phyloP scores from a whole-genome alignment of 2,113 vertebrate genomes.

The Xiphophorus couchianus region DNA sequence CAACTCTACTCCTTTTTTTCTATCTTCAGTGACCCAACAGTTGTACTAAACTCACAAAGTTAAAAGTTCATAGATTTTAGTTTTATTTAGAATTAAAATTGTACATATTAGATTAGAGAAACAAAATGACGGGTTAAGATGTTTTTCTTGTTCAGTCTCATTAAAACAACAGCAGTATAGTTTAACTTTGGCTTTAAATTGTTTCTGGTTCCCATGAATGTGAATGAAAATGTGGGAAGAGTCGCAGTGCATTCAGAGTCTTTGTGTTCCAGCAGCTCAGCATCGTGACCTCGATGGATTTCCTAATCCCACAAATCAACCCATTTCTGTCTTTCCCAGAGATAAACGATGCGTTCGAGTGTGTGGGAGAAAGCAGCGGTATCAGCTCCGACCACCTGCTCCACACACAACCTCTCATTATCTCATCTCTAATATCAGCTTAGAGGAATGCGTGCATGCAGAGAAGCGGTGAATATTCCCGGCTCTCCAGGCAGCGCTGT shows the following conservation, averaged over 20 bases:
- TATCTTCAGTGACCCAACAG: neutral
- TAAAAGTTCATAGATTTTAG: too few species aligned
- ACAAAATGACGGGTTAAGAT: too few species aligned
- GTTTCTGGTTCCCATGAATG: neutral
- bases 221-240: neutral
- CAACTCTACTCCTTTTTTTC: too few species aligned
- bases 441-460: constrained; percentile 24
- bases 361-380: constrained; percentile 29
- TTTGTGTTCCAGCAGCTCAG: constrained; percentile 16
- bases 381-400: constrained; percentile 63
- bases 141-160: neutral
- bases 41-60: too few species aligned
- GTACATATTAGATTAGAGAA: too few species aligned
- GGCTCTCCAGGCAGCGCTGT: constrained; percentile 2
- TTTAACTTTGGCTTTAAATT: too few species aligned
- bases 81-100: too few species aligned
- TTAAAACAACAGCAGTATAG: neutral
- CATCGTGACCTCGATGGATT: constrained; percentile 42
- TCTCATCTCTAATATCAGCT: constrained; percentile 60
- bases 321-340: constrained; percentile 47
- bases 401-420: constrained; percentile 61
- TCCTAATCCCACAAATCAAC: constrained; percentile 49
- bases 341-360: constrained; percentile 32
- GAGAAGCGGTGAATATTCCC: constrained; percentile 7
- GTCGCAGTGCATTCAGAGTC: neutral